Base-by-base conservation (phyloP, 2,888 invertebrate species). In the Callyntrura sp. region DNA sequence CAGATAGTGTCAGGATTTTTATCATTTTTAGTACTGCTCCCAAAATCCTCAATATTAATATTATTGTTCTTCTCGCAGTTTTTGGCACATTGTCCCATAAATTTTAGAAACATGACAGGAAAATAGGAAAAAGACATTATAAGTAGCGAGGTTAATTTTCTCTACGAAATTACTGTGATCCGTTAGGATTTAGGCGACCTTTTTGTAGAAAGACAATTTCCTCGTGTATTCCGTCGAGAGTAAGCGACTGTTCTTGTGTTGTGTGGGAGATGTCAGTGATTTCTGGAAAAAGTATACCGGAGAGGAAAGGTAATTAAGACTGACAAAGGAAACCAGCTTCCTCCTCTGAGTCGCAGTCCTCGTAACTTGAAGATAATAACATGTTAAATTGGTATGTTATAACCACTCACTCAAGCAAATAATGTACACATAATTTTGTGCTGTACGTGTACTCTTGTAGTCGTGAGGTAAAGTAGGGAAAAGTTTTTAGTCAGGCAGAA, bases 251-350 rank as follows among this genome's bases (percentile, higher is more conserved):
- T 14, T 57, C 0, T 6, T n/a, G 6, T 57, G 17, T 2, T 57
- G 57, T 57, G 14, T 57, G 1, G 57, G 5, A 35, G 6, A 57
- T 57, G 14, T 57, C 17, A 57, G n/a, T 57, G n/a, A 51, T n/a
- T 14, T 51, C 51, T 11, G n/a, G 17, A 17, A 57, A 14, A 8
- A 68, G 35, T 14, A 68, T 4, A 25, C 23, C 68, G 25, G 68
- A 25, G 17, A 12, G 20, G 68, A 25, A 68, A 68, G 35, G 35
- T 73, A 45, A 43, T 43, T 12, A 12, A 12, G 35, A 6, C 17
- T 68, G 20, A 11, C 35, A 73, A 20, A 35, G 73, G 73, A 73
- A 73, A 73, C 43, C 17, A 73, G 43, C 45, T 73, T 73, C 73
- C 73, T 73, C 43, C 17, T 62, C 35, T 6, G 35, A 35, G 35